A percentile compares a stretch with the other conserved stretches of the same genome.
phyloP scores from a whole-genome alignment of 1,140 invertebrate genomes.

The Parapsyche elsis region DNA sequence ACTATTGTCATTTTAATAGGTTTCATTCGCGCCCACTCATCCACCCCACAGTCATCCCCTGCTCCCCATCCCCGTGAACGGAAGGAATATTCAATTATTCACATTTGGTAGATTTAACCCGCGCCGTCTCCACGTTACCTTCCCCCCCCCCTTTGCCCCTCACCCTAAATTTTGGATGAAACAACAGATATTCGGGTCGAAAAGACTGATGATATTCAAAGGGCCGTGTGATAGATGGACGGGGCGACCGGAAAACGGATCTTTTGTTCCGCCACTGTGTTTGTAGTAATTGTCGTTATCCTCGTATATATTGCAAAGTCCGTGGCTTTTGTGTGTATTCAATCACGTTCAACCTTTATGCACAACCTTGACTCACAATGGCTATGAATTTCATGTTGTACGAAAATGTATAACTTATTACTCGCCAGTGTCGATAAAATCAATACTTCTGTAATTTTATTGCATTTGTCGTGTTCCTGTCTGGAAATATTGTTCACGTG shows the following conservation, averaged over 20 bases:
- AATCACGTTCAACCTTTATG: neutral
- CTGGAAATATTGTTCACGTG: no score
- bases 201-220: conserved; percentile 24
- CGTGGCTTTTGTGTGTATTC: neutral
- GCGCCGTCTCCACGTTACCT: neutral
- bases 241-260: neutral
- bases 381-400: neutral
- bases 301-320: neutral
- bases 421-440: no score
- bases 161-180: neutral
- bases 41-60: no score
- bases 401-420: neutral
- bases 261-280: conserved; percentile 2
- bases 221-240: neutral
- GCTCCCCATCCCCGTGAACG: neutral
- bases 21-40: conserved; percentile 34
- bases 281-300: conserved; percentile 23
- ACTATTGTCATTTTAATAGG: conserved; percentile 54
- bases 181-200: conserved; percentile 8
- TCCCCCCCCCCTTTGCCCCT: no score
- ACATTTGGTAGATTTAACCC: conserved; percentile 44
- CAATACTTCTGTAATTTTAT: no score
- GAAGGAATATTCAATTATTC: conserved; percentile 44
- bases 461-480: no score
- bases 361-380: no score